Conservation (phyloP, 1,140 invertebrate species). For the Drosophila sp. region DNA sequence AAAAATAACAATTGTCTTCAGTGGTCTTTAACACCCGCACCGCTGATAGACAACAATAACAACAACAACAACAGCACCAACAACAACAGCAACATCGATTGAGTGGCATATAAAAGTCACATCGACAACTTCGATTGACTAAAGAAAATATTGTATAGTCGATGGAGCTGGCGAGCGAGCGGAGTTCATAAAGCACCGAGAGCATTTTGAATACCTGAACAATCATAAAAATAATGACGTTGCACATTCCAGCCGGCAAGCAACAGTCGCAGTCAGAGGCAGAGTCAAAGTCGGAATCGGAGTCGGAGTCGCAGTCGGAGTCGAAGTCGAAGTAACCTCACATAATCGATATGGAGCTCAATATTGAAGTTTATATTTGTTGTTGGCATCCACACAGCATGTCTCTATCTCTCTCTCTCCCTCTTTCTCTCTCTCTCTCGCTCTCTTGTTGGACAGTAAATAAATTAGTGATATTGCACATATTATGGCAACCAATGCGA, state of each 20-base stretch:
- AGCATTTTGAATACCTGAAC: constrained; percentile 80
- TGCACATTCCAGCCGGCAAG: constrained; percentile 73
- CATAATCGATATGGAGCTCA: constrained; percentile 11
- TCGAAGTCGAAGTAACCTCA: background rate
- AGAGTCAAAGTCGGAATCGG: constrained; percentile 1
- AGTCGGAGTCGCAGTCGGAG: constrained; percentile 4
- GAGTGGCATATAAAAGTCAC: constrained; percentile 82
- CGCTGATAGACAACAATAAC: constrained; percentile 77
- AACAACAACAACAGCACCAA: constrained; percentile 43
- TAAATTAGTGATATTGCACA: constrained; percentile 82
- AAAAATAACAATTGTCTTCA: constrained; percentile 83
- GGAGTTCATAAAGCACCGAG: constrained; percentile 56
- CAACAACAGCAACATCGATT: constrained; percentile 61
- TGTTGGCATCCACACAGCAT: constrained; percentile 61
- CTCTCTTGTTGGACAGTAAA: constrained; percentile 43
- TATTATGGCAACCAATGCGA: constrained; percentile 52
- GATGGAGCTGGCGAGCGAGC: constrained; percentile 31
- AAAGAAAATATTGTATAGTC: constrained; percentile 79
- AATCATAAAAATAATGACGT: constrained; percentile 82
- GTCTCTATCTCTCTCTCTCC: constrained; percentile 21
- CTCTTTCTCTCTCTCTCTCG: constrained; percentile 5
- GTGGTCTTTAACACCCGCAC: constrained; percentile 83
- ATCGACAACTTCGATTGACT: constrained; percentile 83
- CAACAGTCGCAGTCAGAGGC: constrained; percentile 9
- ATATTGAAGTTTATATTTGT: constrained; percentile 11